Evolutionary conservation across 2,888 invertebrate species (phyloP), one percentile per base, ranked within the genome.

Genomic region (Branchinecta sandiegonensis): DNA sequence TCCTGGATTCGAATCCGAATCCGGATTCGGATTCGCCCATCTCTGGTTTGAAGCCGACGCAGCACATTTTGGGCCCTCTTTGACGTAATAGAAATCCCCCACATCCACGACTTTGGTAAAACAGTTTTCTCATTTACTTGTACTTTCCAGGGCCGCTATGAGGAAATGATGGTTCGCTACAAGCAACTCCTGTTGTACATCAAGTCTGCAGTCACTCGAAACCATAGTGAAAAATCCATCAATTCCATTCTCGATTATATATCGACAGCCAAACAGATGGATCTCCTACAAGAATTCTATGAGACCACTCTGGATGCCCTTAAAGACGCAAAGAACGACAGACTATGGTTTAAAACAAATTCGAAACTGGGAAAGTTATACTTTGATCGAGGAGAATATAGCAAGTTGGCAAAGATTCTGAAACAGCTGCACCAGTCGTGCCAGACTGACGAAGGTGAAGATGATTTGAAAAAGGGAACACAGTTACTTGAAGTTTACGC

Each of bases 321-420:
- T 69, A 94, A 93, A 78, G 97, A 99, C 81, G 96, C 97, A 1
- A 97, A 97, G 79, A 99, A 99, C 78, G 99, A 99, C 79, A 83
- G 99, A 71, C 81, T 99, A 69, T 99, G 99, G 99, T 99, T 99
- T 78, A 99, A 99, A 80, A 99, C 99, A 0, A 99, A 99, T 77
- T 97, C 96, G 0, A 99, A 99, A 81, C 81, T 99, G 73, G 99
- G 97, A 66, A 99, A 99, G 80, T 81, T 99, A 46, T 99, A 99
- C 78, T 97, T 94, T 76, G 99, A 99, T 80, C 83, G 96, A 70
- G 89, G 87, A 67, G 96, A 97, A 77, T 97, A 90, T 77, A 87
- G 86, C 72, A 94, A 94, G 80, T 80, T 99, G 75, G 91, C 95
- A 67, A 93, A 92, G 80, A 97, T 99, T 76, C 81, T 99, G 71